Evolutionary conservation across 1,140 invertebrate genomes (phyloP), one percentile per base, ranked within the genome.

Genomic region (Drosophila sucinea): DNA sequence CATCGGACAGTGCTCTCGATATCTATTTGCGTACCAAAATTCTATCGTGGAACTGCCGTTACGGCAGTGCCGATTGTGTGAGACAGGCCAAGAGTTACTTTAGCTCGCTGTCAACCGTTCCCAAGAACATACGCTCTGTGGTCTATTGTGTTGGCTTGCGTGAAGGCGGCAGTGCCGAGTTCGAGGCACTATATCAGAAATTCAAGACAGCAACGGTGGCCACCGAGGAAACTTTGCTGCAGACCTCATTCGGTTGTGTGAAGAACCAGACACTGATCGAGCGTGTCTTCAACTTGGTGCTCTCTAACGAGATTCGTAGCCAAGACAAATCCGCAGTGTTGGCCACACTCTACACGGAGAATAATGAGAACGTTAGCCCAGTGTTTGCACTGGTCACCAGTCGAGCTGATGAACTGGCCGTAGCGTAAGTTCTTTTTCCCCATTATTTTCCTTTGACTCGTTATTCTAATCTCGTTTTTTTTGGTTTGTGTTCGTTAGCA

Each of bases 231-330:
- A 75, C 93, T 0, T 92, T 94, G 2, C 93, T 95, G 87, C 85
- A 95, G n/a, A 91, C 81, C 65, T 92, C 93, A 0, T 92, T 95
- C 8, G 94, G 94, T 6, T 95, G 95, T 66, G 93, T 94, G 0
- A 92, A 90, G 25, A 85, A 94, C 65, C 72, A 90, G 11, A 62
- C 44, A 81, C 63, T 91, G 93, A 41, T 87, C 92, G 68, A 81
- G 51, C 91, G 62, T 69, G 93, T 79, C 55, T 91, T 80, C 65
- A 77, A 83, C 63, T 76, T 78, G 60, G 63, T 70, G 17, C 51
- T 92, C 63, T 81, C 71, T 35, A 79, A 92, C 60, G 86, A 91
- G 8, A 93, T 93, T 10, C 90, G 93, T 27, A 68, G 70, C 1
- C 93, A 93, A 65, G 91, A 92, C 66, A 92, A 92, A 35, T 77